A percentile compares a stretch with the other conserved stretches of the same genome.
Evolutionary conservation across 1,140 invertebrate genomes (phyloP).

Genomic region (Euwallacea similis): DNA sequence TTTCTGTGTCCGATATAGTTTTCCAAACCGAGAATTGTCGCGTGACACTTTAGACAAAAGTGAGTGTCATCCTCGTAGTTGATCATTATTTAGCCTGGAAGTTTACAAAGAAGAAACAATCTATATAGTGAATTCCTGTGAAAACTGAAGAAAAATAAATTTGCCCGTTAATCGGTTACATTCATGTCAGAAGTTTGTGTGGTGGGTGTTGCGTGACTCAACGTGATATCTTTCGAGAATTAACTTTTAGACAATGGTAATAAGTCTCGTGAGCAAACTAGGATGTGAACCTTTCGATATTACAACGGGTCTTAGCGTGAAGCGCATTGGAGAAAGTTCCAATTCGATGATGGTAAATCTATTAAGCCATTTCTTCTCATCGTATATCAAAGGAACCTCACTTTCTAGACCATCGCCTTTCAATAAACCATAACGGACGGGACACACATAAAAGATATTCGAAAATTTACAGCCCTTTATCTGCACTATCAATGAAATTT

Average conservation of each 20-base stretch:
- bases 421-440: constrained; percentile 25
- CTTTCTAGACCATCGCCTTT: constrained; percentile 10
- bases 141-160: neutral
- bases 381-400: neutral
- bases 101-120: no score
- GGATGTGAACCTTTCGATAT: no score
- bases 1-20: constrained; percentile 83
- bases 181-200: constrained; percentile 25
- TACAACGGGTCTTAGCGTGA: no score
- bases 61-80: constrained; percentile 79
- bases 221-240: constrained; percentile 23
- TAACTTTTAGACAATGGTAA: constrained; percentile 19
- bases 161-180: constrained; percentile 9
- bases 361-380: neutral
- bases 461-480: constrained; percentile 34
- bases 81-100: constrained; percentile 43
- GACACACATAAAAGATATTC: constrained; percentile 29
- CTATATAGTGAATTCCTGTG: neutral
- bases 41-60: constrained; percentile 81
- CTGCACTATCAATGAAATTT: constrained; percentile 26
- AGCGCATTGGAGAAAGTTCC: no score
- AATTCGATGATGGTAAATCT: neutral
- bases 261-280: neutral
- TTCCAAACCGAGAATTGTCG: constrained; percentile 73
- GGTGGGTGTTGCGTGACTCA: constrained; percentile 22